These are phyloP conservation scores for Lophius piscatorius DNA, from an alignment of 2,113 vertebrate genomes.

Conservation along the genomic window DNA sequence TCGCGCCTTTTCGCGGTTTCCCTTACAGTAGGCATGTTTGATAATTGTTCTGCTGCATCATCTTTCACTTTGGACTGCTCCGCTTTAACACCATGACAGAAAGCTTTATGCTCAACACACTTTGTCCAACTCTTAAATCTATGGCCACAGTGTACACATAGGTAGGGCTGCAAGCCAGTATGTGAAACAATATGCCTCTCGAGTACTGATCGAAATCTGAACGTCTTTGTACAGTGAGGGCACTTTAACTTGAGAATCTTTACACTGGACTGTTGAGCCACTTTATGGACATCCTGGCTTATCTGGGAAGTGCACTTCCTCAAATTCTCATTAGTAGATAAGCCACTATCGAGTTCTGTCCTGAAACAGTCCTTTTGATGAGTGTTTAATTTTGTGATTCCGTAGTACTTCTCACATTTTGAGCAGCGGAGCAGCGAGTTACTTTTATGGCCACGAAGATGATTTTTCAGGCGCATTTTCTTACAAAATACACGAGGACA, in stretches of 20 bases:
- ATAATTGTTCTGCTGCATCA: constrained; percentile 10
- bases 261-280: constrained; percentile 14
- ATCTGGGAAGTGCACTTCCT: constrained; percentile 1
- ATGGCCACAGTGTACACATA: constrained; percentile 70
- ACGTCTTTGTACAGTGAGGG: constrained; percentile 70
- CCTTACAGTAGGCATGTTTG: constrained; percentile 2
- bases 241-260: constrained; percentile 58
- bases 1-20: constrained; percentile 4
- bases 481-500: constrained; percentile 70
- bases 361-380: constrained; percentile 52
- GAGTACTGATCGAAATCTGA: constrained; percentile 65
- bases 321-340: neutral
- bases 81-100: constrained; percentile 61
- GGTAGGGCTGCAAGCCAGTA: constrained; percentile 56
- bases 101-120: constrained; percentile 71
- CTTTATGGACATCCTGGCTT: constrained; percentile 6
- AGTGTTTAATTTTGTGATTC: constrained; percentile 46
- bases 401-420: constrained; percentile 73
- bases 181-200: constrained; percentile 72
- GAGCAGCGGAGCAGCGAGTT: constrained; percentile 67
- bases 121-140: constrained; percentile 46
- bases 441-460: constrained; percentile 64
- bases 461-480: constrained; percentile 50
- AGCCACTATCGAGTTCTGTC: neutral
- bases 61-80: neutral